Percentiles rank a stretch among this genome's conserved stretches.
Conservation (phyloP, 1,140 invertebrate genomes). For the Eriosoma lanigerum region DNA sequence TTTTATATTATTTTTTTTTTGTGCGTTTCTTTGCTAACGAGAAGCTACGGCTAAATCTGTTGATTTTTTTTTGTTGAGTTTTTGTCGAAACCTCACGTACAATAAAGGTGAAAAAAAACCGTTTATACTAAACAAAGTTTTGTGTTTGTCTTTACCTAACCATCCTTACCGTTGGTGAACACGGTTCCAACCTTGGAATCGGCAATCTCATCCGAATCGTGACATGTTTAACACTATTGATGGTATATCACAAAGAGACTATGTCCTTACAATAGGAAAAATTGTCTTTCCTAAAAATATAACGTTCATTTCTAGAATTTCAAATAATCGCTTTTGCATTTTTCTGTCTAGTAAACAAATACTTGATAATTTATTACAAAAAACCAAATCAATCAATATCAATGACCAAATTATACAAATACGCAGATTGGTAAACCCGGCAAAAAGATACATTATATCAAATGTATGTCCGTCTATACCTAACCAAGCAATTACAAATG, state of each 20-base stretch:
- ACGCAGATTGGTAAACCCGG: not conserved
- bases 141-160: no score
- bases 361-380: not conserved
- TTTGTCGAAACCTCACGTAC: no score
- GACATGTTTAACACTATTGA: constrained; percentile 25
- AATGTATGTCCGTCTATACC: constrained; percentile 25
- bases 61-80: no score
- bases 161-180: no score
- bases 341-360: not conserved
- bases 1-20: no score
- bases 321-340: constrained; percentile 7
- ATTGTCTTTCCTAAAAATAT: not conserved
- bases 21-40: no score
- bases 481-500: not conserved
- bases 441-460: no score
- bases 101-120: no score
- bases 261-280: constrained; percentile 23
- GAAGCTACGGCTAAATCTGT: no score
- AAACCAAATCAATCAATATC: constrained; percentile 5
- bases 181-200: no score
- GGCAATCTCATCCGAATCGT: no score
- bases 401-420: not conserved
- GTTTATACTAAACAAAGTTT: no score
- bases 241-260: constrained; percentile 10
- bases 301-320: constrained; percentile 5